Conservation (phyloP, 2,888 invertebrate species). For the Hecatera dysodea region DNA sequence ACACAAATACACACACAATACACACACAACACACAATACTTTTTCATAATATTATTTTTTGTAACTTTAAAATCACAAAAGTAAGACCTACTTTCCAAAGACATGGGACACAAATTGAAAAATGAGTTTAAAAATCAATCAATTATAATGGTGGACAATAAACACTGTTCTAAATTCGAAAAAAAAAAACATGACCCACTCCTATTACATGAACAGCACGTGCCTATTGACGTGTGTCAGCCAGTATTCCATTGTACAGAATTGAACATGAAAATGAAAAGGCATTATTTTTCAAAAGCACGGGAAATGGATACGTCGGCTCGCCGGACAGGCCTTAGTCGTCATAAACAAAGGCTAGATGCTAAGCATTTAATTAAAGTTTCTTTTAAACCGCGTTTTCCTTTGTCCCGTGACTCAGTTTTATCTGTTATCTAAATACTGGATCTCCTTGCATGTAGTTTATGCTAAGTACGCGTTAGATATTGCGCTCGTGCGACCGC, state of each 20-base stretch:
- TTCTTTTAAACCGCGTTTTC: slow-evolving; percentile 78
- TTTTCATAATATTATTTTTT: no score
- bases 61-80: no score
- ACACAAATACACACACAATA: no score
- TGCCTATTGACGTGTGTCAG: slow-evolving; percentile 40
- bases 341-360: slow-evolving; percentile 74
- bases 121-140: neutral
- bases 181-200: slow-evolving; percentile 34
- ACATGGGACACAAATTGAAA: neutral
- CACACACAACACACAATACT: no score
- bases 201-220: slow-evolving; percentile 28
- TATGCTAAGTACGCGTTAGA: slow-evolving; percentile 51
- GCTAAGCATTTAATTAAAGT: slow-evolving; percentile 84
- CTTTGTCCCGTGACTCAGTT: slow-evolving; percentile 75
- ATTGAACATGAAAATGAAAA: slow-evolving; percentile 41
- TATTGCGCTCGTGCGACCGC: slow-evolving; percentile 25
- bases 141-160: neutral
- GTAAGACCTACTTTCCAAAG: no score
- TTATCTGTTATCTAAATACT: slow-evolving; percentile 76
- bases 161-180: slow-evolving; percentile 29
- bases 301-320: slow-evolving; percentile 72
- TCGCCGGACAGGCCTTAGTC: slow-evolving; percentile 64
- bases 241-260: slow-evolving; percentile 41
- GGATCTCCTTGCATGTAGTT: slow-evolving; percentile 67
- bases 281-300: slow-evolving; percentile 60